These are phyloP conservation scores for Polypedilum vanderplanki DNA, from an alignment of 1,140 invertebrate species.

Conservation along the genomic window DNA sequence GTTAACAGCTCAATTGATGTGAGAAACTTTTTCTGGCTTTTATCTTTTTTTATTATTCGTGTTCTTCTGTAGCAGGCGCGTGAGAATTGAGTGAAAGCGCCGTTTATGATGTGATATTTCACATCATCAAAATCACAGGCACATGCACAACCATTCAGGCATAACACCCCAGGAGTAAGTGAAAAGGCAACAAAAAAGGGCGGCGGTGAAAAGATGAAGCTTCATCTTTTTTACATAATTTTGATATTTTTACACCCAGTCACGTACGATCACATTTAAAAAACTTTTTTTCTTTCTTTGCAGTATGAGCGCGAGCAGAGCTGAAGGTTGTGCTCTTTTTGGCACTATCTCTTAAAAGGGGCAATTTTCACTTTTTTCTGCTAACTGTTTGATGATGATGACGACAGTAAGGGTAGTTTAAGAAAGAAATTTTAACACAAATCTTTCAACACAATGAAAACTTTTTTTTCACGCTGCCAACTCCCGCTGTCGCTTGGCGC, in stretches of 20 bases:
- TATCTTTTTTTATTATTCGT: too few species aligned
- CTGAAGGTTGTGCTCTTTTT: neutral
- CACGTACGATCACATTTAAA: constrained; percentile 24
- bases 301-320: neutral
- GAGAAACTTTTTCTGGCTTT: too few species aligned
- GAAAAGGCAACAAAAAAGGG: neutral
- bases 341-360: neutral
- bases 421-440: neutral
- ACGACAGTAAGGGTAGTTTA: neutral
- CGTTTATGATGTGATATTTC: neutral
- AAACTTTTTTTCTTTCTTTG: constrained; percentile 14
- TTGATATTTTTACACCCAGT: constrained; percentile 26
- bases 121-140: constrained; percentile 9
- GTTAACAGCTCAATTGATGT: too few species aligned
- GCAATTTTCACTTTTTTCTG: neutral
- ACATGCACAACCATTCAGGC: neutral
- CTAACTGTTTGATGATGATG: neutral
- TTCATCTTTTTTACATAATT: constrained; percentile 21
- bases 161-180: too few species aligned
- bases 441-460: neutral
- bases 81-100: too few species aligned
- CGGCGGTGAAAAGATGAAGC: neutral
- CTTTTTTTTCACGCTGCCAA: neutral
- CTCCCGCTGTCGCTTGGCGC: neutral
- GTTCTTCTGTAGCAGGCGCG: too few species aligned